phyloP scores from a whole-genome alignment of 2,113 vertebrate genomes.

The Lipophrys pholis region DNA sequence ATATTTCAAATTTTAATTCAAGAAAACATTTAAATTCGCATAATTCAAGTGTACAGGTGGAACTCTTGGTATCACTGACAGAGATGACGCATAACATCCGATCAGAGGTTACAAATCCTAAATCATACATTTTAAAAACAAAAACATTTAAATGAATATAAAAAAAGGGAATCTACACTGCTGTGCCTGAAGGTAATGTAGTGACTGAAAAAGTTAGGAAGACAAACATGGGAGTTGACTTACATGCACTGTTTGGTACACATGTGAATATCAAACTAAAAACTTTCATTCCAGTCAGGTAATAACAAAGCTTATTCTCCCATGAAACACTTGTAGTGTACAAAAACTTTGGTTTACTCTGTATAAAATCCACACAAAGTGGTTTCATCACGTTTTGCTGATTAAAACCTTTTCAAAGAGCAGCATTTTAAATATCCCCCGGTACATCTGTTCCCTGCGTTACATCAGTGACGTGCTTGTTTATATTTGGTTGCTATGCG shows the following conservation, averaged over 20 bases:
- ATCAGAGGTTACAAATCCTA: not conserved
- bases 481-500: not conserved
- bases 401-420: slow-evolving; percentile 14
- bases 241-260: slow-evolving; percentile 2
- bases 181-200: not conserved
- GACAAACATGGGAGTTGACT: not conserved
- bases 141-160: not conserved
- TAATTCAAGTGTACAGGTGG: slow-evolving; percentile 16
- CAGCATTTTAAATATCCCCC: slow-evolving; percentile 25
- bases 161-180: not conserved
- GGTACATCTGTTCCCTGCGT: slow-evolving; percentile 23
- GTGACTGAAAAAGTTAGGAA: not conserved
- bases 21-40: slow-evolving; percentile 31
- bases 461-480: slow-evolving; percentile 1
- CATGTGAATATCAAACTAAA: not conserved
- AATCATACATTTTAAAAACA: not conserved
- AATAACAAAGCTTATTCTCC: slow-evolving; percentile 6
- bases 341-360: slow-evolving; percentile 45
- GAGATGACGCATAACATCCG: not conserved
- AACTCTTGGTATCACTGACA: slow-evolving; percentile 21
- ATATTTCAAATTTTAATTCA: slow-evolving; percentile 29
- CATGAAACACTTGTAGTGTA: slow-evolving; percentile 15
- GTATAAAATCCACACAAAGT: slow-evolving; percentile 11
- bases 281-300: not conserved
- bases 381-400: slow-evolving; percentile 13